phyloP scores from a whole-genome alignment of 2,888 invertebrate genomes.

The Synanthedon myopaeformis region DNA sequence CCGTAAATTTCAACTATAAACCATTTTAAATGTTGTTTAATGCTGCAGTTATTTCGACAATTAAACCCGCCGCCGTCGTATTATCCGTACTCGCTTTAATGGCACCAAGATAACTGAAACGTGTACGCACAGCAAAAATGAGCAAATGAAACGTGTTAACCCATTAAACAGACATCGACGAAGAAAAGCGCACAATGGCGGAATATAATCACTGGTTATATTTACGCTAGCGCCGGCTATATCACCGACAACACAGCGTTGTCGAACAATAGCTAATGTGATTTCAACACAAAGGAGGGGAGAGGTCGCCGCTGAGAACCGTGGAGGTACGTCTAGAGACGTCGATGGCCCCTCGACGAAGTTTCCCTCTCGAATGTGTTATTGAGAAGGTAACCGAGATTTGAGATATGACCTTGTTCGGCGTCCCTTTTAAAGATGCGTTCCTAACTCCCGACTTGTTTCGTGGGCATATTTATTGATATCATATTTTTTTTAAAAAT shows the following conservation, averaged over 20 bases:
- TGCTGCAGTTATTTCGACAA: neutral
- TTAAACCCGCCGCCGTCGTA: neutral
- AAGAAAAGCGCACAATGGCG: constrained; percentile 4
- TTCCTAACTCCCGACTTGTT: neutral
- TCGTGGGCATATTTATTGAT: neutral
- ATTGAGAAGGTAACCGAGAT: constrained; percentile 14
- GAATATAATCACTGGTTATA: constrained; percentile 10
- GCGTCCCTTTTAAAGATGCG: constrained; percentile 14
- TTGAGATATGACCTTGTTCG: constrained; percentile 34
- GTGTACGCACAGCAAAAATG: neutral
- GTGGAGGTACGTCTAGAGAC: constrained; percentile 10
- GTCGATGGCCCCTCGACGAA: constrained; percentile 9
- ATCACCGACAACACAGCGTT: constrained; percentile 22
- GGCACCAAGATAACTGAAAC: neutral
- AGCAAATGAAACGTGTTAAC: neutral
- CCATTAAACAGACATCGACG: neutral
- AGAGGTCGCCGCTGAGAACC: constrained; percentile 14
- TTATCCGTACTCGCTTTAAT: neutral
- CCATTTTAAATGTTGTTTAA: neutral
- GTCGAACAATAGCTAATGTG: constrained; percentile 43
- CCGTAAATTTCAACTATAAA: neutral
- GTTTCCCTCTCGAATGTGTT: constrained; percentile 6
- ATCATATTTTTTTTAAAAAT: neutral
- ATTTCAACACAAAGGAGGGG: constrained; percentile 32
- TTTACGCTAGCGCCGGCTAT: neutral